These are phyloP conservation scores for Styela plicata DNA, from an alignment of 23 tunicate species.

Conservation along the genomic window DNA sequence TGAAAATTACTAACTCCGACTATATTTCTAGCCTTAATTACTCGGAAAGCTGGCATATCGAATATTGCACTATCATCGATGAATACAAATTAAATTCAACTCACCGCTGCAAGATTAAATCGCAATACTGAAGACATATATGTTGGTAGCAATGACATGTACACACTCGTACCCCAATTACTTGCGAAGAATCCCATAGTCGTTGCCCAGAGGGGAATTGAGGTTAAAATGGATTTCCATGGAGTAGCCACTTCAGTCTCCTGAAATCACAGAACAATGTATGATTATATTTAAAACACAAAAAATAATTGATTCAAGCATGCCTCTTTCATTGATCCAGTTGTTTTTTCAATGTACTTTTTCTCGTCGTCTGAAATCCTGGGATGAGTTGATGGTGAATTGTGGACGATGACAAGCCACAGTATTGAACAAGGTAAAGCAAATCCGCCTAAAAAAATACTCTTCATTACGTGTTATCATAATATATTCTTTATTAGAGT, in stretches of 20 bases:
- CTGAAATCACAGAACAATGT: neutral
- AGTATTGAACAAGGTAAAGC: slow-evolving; percentile 2
- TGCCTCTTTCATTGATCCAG: neutral
- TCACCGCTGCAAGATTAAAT: slow-evolving; percentile 37
- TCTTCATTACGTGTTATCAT: too few species aligned
- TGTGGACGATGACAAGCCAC: slow-evolving; percentile 30
- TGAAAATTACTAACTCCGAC: too few species aligned
- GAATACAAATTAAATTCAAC: too few species aligned
- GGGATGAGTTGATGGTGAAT: slow-evolving; percentile 46
- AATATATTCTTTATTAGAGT: too few species aligned
- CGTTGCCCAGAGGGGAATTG: slow-evolving; percentile 15
- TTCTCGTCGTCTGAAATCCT: slow-evolving; percentile 44
- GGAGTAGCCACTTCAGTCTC: slow-evolving; percentile 20
- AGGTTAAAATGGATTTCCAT: neutral
- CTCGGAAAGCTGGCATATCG: too few species aligned
- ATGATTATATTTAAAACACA: neutral
- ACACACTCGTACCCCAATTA: neutral
- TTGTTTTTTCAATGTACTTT: slow-evolving; percentile 25
- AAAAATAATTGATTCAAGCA: neutral
- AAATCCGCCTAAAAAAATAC: neutral
- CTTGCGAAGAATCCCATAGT: neutral
- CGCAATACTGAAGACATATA: slow-evolving; percentile 11
- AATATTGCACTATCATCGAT: too few species aligned
- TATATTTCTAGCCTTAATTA: too few species aligned
- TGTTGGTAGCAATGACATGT: slow-evolving; percentile 9